Base-by-base conservation (phyloP, 2,888 invertebrate species). In the Pegoplata infirma region DNA sequence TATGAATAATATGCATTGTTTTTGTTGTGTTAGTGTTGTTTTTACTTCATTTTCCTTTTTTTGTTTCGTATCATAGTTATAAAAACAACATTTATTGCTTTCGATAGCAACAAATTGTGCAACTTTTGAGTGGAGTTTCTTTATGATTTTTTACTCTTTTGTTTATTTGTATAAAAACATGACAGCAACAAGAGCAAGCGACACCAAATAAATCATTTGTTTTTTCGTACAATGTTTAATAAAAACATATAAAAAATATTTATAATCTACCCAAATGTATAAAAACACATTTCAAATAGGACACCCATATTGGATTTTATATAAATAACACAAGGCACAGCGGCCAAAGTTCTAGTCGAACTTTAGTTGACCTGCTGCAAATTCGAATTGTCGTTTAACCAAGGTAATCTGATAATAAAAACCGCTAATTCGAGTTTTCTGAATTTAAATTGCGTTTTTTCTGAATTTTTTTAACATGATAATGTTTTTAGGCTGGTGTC, bases 151-250 rank as follows among this genome's bases (percentile, higher is more conserved):
- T 12, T 32, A 10, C 7, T 25, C 17, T 46, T 21, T 32, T 16
- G 44, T 53, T 71, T 71, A 44, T 21, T 14, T 40, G 58, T 47
- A 21, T 3, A 36, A 63, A 36, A 71, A 55, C 21, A 55, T 71
- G 61, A 36, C 61, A 63, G 51, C 49, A 2, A n/a, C 51, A 67
- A 44, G 28, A 47, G 40, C 19, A 28, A 44, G 51, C 59, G 53
- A 71, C 69, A 71, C 51, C 59, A 61, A 61, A 71, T 71, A 71
- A 71, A 71, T 71, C 61, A 71, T 61, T 10, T 6, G 32, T 10
- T 32, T 32, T 32, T 32, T 2, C 12, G 10, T 32, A 2, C 10
- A 2, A 32, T 32, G 12, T 32, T 28, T 7, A 32, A 10, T 32
- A 32, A 1, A 32, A 10, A 32, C 8, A n/a, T n/a, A 32, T 10